Evolutionary conservation across 2,797 vertebrate genomes (phyloP), one percentile per base, ranked within the genome.

Genomic region (Platalea minor): DNA sequence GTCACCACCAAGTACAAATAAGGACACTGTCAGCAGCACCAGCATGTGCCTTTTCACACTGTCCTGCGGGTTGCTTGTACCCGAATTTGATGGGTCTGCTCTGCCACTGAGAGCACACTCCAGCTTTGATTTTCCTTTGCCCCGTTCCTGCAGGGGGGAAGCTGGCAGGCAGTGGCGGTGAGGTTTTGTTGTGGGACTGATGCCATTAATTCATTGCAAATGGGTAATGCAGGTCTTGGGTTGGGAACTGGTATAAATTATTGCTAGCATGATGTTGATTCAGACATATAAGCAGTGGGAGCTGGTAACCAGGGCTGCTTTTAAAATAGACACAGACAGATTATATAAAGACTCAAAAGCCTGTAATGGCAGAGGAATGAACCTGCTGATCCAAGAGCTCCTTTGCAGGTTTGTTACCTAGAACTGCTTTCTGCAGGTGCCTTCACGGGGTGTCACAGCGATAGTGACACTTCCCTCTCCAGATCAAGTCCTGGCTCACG

Each of bases 31-130:
- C 89, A 88, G 91, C 61, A 74, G 91, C 87, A 89, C 59, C 84
- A 95, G 75, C 85, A 6, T 80, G 89, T 65, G 72, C 57, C 73
- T 93, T 95, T 92, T 92, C 94, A 91, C 45, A 17, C 76, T 69
- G 82, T 54, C 73, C 76, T 95, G 91, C 37, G 3, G 23, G 41
- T 46, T 77, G 45, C 64, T 64, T 37, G 23, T 68, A 4, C 19
- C 15, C 0, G 0, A 20, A 28, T 21, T 80, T 54, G 78, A 18
- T 16, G 76, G 41, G 11, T 72, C 57, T 86, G 54, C 69, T 69
- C 53, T 81, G 68, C 48, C 72, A 26, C 53, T 4, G n/a, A 87
- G 56, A 54, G 48, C 68, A 85, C 25, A 7, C 48, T 85, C 51
- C 46, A 29, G 43, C 78, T 95, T 82, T 89, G 48, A 64, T 88